A percentile compares a stretch with the other conserved stretches of the same genome.
Conservation (phyloP, 2,797 vertebrate species). For the Rhodeus uyekii region DNA sequence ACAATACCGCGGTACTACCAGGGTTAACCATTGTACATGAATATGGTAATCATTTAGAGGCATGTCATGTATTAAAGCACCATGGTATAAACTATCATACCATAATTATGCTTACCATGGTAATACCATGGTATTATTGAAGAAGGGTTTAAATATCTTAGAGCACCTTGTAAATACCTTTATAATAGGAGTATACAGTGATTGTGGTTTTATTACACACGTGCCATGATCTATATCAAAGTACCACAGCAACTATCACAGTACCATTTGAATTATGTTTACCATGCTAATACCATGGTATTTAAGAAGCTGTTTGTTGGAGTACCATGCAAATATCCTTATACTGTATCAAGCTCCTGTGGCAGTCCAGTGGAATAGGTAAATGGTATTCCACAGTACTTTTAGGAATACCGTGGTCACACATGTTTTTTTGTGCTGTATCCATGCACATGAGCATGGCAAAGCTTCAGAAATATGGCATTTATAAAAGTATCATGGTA, state of each 20-base stretch:
- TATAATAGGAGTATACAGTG: not conserved
- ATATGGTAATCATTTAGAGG: not conserved
- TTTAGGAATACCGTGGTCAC: not conserved
- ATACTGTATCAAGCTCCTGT: not conserved
- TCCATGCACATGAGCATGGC: not conserved
- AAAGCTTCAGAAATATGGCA: not conserved
- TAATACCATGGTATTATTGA: not conserved
- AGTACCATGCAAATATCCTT: not conserved
- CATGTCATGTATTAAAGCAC: not conserved
- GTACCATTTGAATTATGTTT: not conserved
- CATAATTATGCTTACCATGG: not conserved
- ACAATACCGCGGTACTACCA: no score
- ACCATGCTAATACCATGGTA: not conserved
- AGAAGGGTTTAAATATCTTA: not conserved
- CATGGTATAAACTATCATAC: not conserved
- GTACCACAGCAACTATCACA: not conserved
- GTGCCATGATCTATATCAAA: not conserved
- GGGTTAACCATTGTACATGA: no score
- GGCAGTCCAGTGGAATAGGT: not conserved
- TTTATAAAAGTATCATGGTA: not conserved
- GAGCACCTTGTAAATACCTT: not conserved
- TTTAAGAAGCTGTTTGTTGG: not conserved
- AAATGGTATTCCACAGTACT: not conserved
- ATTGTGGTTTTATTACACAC: not conserved
- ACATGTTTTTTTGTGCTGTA: not conserved